These are phyloP conservation scores for Pelochelys cantorii DNA, from an alignment of 2,797 vertebrate species.

Conservation along the genomic window DNA sequence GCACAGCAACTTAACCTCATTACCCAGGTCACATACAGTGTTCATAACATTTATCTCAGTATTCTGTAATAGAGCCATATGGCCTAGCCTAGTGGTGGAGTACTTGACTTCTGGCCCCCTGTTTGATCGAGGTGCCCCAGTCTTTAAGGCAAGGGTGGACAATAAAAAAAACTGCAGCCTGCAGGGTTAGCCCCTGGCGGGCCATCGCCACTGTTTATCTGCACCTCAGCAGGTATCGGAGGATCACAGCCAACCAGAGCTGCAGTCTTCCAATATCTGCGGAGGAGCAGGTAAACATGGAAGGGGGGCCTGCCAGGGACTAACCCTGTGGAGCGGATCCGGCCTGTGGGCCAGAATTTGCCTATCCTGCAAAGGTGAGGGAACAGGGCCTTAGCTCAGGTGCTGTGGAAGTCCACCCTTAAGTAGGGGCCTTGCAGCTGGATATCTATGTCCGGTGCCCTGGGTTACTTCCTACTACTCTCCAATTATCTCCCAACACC, in stretches of 20 bases:
- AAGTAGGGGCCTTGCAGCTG: background rate
- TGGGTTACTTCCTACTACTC: background rate
- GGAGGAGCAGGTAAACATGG: no score
- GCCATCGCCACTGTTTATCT: no score
- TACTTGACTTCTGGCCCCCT: background rate
- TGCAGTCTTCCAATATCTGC: no score
- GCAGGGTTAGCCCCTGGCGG: no score
- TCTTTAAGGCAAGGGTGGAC: background rate
- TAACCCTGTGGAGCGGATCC: no score
- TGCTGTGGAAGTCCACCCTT: background rate
- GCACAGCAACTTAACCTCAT: slow-evolving; percentile 36
- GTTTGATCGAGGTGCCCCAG: background rate
- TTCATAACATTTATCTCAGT: slow-evolving; percentile 12
- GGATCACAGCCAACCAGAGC: no score
- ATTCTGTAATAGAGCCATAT: background rate
- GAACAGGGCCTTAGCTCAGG: background rate
- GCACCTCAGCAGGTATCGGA: no score
- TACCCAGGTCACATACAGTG: slow-evolving; percentile 6
- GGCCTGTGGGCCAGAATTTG: no score
- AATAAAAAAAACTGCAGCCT: no score
- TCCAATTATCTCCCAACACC: no score
- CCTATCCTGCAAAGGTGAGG: no score
- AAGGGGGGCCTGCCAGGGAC: no score
- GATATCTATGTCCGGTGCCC: background rate
- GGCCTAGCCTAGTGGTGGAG: background rate